Conservation (phyloP, 2,113 vertebrate species). For the Anas platyrhynchos region DNA sequence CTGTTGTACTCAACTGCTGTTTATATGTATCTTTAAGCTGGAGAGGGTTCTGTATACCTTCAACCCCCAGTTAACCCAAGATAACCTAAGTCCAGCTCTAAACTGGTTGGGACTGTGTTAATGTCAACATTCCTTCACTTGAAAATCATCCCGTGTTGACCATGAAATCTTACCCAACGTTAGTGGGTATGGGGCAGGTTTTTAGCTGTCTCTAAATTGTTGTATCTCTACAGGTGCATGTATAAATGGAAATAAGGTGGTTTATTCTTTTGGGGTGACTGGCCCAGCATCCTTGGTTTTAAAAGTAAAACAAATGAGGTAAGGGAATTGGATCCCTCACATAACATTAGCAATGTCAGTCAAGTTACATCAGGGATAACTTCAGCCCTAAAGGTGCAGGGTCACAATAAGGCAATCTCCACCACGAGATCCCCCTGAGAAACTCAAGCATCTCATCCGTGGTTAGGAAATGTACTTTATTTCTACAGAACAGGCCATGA, state of each 20-base stretch:
- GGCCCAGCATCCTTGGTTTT: neutral
- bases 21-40: neutral
- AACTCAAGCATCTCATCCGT: neutral
- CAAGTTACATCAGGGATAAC: neutral
- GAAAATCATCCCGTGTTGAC: neutral
- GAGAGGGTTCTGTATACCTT: neutral
- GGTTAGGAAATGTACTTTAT: neutral
- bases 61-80: neutral
- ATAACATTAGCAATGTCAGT: neutral
- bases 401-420: neutral
- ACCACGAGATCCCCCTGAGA: accelerated
- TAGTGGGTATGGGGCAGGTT: neutral
- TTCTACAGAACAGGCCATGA: neutral
- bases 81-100: neutral
- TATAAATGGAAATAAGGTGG: neutral
- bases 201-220: neutral
- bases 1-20: neutral
- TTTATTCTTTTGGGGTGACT: neutral
- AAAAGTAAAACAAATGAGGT: neutral
- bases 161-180: neutral
- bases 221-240: neutral
- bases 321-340: neutral
- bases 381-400: neutral
- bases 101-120: neutral
- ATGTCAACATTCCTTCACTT: neutral